Conservation (phyloP, 2,888 invertebrate species). For the Caenorhabditis sinica region DNA sequence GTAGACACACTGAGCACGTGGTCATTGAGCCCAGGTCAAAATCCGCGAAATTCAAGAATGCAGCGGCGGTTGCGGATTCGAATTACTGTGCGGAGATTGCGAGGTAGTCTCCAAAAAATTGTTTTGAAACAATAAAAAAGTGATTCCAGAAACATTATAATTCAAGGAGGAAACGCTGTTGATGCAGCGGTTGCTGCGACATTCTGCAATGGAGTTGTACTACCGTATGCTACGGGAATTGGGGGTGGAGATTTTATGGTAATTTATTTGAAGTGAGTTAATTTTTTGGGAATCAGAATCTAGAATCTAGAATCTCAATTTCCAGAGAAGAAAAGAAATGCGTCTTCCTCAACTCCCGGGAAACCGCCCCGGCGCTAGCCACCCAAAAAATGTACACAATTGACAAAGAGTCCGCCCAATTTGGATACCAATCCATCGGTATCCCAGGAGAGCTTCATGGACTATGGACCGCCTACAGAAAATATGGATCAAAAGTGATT, state of each 20-base stretch:
- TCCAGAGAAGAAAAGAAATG: slow-evolving; percentile 71
- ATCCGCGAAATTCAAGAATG: slow-evolving; percentile 57
- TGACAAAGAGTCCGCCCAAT: slow-evolving; percentile 64
- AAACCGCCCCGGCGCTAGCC: slow-evolving; percentile 86
- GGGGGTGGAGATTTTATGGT: slow-evolving; percentile 94
- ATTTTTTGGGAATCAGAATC: background rate
- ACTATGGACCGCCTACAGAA: slow-evolving; percentile 78
- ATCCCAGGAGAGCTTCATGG: slow-evolving; percentile 82
- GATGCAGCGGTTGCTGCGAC: slow-evolving; percentile 92
- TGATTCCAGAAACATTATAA: slow-evolving; percentile 87
- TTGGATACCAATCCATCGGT: slow-evolving; percentile 74
- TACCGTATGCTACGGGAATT: slow-evolving; percentile 92
- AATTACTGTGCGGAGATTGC: slow-evolving; percentile 82
- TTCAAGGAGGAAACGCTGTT: slow-evolving; percentile 87
- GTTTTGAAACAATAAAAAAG: background rate
- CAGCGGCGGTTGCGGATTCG: slow-evolving; percentile 82
- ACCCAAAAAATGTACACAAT: slow-evolving; percentile 81
- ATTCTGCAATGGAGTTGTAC: slow-evolving; percentile 91
- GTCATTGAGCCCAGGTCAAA: slow-evolving; percentile 32
- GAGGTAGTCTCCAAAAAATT: slow-evolving; percentile 65
- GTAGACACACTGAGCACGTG: slow-evolving; percentile 38
- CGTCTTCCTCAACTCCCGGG: slow-evolving; percentile 84
- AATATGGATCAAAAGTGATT: slow-evolving; percentile 77
- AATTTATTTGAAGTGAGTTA: slow-evolving; percentile 87
- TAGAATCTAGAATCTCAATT: background rate